Percentiles rank a stretch among this genome's conserved stretches.
Evolutionary conservation across 2,113 vertebrate species (phyloP).

Genomic region (Tamias sibiricus): DNA sequence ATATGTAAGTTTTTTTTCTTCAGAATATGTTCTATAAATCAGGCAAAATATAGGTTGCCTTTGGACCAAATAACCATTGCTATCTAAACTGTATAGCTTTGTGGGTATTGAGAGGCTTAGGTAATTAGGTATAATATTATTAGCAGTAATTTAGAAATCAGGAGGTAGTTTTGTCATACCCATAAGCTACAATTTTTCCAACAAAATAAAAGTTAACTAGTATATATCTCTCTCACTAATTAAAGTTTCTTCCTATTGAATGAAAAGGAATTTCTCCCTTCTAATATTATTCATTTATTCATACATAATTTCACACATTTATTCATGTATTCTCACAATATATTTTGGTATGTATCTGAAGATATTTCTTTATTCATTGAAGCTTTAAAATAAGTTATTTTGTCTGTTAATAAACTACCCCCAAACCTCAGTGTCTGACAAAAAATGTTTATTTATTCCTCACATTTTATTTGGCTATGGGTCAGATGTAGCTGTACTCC

Average conservation of each 20-base stretch:
- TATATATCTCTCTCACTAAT: background rate
- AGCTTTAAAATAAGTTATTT: background rate
- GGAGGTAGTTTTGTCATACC: background rate
- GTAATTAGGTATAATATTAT: background rate
- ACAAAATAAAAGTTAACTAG: background rate
- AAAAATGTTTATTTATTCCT: background rate
- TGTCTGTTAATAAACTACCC: background rate
- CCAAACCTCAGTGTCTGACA: background rate
- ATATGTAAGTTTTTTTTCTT: background rate
- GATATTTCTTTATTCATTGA: background rate
- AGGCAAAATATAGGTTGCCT: background rate
- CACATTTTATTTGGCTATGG: background rate
- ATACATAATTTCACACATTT: background rate
- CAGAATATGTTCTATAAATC: background rate
- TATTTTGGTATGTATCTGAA: background rate
- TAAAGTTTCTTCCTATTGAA: background rate
- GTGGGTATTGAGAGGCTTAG: background rate
- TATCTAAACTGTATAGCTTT: background rate
- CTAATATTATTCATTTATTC: background rate
- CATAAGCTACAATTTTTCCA: background rate
- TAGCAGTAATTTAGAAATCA: background rate
- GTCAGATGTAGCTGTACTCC: background rate
- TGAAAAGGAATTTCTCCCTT: background rate
- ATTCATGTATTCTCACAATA: background rate
- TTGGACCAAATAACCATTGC: background rate